Percentiles rank a stretch among this genome's conserved stretches.
Evolutionary conservation across 2,797 vertebrate species (phyloP).

Genomic region (Myioborus melanocephalus): DNA sequence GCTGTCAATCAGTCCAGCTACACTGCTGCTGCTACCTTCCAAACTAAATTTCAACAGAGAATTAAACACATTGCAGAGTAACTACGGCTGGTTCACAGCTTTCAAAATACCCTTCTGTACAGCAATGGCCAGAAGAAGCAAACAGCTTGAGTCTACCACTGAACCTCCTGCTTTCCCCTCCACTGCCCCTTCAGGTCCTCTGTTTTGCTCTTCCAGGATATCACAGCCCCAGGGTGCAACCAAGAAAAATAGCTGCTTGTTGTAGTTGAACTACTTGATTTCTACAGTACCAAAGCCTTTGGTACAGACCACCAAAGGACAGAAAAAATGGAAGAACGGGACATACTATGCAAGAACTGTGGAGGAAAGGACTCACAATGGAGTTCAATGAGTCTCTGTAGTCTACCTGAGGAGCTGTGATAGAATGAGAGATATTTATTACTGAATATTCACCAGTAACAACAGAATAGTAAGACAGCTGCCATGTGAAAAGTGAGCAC

Average conservation of each 20-base stretch:
- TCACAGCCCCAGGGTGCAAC: not conserved
- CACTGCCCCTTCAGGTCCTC: not conserved
- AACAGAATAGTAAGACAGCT: not conserved
- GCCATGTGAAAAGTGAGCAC: not conserved
- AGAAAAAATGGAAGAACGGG: not conserved
- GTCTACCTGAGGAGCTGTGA: not conserved
- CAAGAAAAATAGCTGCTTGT: not conserved
- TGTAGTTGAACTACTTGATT: not conserved
- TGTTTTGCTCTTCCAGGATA: not conserved
- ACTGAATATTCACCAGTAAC: not conserved
- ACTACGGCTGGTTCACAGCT: not conserved
- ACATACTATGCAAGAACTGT: not conserved
- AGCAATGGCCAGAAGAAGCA: not conserved
- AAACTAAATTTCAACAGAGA: not conserved
- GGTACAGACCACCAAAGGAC: not conserved
- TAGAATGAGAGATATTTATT: not conserved
- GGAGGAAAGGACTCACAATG: rapidly evolving
- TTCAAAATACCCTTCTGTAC: not conserved
- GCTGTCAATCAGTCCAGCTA: not conserved
- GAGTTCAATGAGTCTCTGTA: not conserved
- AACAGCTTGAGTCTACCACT: too few species aligned
- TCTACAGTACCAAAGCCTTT: not conserved
- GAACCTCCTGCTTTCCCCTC: not conserved
- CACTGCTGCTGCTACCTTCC: not conserved
- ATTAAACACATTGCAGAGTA: not conserved